Conservation (phyloP, 2,113 vertebrate species). For the Sinocyclocheilus grahami region DNA sequence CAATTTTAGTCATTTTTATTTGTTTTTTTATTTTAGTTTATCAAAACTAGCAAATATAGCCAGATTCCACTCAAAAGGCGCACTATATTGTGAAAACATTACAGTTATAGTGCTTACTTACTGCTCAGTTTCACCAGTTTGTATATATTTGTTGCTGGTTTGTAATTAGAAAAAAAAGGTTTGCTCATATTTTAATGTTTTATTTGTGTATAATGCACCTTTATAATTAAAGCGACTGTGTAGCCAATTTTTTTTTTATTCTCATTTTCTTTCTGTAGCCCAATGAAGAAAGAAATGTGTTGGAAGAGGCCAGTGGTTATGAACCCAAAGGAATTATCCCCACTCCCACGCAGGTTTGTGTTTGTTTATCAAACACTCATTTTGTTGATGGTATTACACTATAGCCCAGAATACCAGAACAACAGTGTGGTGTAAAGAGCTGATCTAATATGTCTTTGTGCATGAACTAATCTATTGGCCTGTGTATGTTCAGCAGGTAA, state of each 20-base stretch:
- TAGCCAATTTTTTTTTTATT: background rate
- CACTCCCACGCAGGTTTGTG: conserved; percentile 70
- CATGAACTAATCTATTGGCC: background rate
- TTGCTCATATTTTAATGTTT: background rate
- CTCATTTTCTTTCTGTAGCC: conserved; percentile 72
- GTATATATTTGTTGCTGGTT: background rate
- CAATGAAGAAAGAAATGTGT: conserved; percentile 95
- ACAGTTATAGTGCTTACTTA: background rate
- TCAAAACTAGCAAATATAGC: background rate
- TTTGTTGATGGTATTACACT: background rate
- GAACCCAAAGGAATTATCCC: conserved; percentile 74
- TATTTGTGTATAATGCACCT: background rate
- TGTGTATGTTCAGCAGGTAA: conserved; percentile 38
- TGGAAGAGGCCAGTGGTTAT: conserved; percentile 91
- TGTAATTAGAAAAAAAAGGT: background rate
- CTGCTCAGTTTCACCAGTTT: background rate
- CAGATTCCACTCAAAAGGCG: background rate
- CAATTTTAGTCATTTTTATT: background rate
- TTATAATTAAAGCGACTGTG: background rate
- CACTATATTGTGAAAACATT: background rate
- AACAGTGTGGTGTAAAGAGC: background rate
- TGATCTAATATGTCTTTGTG: background rate
- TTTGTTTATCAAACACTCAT: background rate
- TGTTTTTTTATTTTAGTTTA: background rate
- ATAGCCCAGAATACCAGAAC: background rate